Base-by-base conservation (phyloP, 2,797 vertebrate species). In the Petrocephalus sullivani region DNA sequence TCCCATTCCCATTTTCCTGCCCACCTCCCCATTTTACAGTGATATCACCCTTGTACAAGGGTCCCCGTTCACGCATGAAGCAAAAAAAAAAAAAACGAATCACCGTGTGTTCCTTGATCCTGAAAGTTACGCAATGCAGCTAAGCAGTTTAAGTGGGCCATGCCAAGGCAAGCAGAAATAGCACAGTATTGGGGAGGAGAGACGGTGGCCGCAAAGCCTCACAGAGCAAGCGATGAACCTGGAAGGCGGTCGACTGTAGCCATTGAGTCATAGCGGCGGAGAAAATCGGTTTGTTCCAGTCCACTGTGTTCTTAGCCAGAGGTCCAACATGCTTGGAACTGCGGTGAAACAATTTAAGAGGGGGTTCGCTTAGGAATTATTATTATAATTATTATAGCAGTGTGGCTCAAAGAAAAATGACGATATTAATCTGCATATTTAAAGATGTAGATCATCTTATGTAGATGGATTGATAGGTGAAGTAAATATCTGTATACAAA, bases 101-200 rank as follows among this genome's bases (percentile, higher is more conserved):
- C 92, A 93, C 92, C 90, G 89, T 91, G 92, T 90, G 91, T 92
- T 93, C 93, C 93, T 94, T 94, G 92, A 94, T 95, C 94, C 94
- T 88, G 41, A 89, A 90, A 93, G 93, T 95, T 94, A 94, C 93
- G 93, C 94, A 95, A 95, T 93, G 95, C 94, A 94, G 94, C 95
- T 95, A 95, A 95, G 93, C 92, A 92, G 91, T 94, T 95, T 94
- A 95, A 94, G 90, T 90, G 91, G 93, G 92, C 90, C 94, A 94
- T 94, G 93, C 93, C 93, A 91, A 95, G 71, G 91, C 91, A 92
- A 90, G 92, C 93, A 89, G 91, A 89, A 94, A 91, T 58, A 75
- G 86, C 89, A 90, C 83, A 90, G 90, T 90, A 91, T 90, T 88
- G 89, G 64, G 85, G 90, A 21, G 87, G 10, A 90, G 88, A 49